Evolutionary conservation across 2,888 invertebrate genomes (phyloP), one percentile per base, ranked within the genome.

Genomic region (Brachypalpus laphriformis): DNA sequence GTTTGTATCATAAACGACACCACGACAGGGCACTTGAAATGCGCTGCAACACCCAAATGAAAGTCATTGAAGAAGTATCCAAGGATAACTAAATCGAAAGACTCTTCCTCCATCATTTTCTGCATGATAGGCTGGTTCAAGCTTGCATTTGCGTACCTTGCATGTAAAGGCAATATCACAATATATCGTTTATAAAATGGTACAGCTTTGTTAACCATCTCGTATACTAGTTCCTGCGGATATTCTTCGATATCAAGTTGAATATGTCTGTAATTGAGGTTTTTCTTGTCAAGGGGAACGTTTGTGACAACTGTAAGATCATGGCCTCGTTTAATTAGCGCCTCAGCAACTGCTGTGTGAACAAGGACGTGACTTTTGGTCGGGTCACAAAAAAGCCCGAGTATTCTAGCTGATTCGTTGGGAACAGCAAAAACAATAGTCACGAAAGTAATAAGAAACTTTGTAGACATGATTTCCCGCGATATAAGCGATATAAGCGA

Each of bases 361-460:
- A 91, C 88, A 56, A 90, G 83, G 4, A 90, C 54, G 85, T 91
- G 91, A 0, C 91, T 90, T 8, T 89, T 89, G n/a, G 89, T 89
- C 4, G 89, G 88, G 0, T 89, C 87, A 34, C 89, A 88, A 59
- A 90, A 91, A 2, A 91, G 57, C 0, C 89, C 89, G 16, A 91
- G 77, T 11, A 91, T 91, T n/a, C 65, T 65, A 1, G 87, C 71
- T 0, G 59, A 34, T 7, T 70, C 49, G 28, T 14, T 16, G 1
- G 31, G 14, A 0, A 16, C 18, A 1, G 42, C 8, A 16, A 42
- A n/a, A 9, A 20, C 7, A 14, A 56, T 18, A 16, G 20, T 11
- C 28, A 9, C 14, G 16, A 56, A 31, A 22, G 42, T 7, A 25
- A 61, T 16, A 0, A 22, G 6, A 11, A 22, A 25, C 9, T 22